phyloP scores from a whole-genome alignment of 2,113 vertebrate genomes.

The Cyprinodon brontotheroides region DNA sequence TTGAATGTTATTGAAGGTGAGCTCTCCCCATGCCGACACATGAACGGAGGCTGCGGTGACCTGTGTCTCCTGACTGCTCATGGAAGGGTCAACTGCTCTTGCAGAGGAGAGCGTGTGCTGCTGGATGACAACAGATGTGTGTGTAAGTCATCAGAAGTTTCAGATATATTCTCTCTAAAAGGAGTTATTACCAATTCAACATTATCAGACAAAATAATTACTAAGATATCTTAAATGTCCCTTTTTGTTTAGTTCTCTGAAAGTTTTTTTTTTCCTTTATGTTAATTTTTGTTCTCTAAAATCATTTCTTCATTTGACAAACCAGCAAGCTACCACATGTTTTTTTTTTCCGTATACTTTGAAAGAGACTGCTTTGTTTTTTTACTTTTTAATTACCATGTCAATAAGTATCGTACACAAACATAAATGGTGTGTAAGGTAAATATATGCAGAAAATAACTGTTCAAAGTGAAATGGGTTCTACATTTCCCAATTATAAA shows the following conservation, averaged over 20 bases:
- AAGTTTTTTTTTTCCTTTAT: not conserved
- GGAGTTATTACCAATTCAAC: not conserved
- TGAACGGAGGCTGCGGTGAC: constrained; percentile 95
- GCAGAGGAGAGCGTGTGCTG: constrained; percentile 90
- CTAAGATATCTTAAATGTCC: not conserved
- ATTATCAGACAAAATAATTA: not conserved
- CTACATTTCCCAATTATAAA: not conserved
- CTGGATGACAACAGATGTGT: constrained; percentile 97
- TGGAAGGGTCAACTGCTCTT: constrained; percentile 93
- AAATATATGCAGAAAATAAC: not conserved
- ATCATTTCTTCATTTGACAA: not conserved
- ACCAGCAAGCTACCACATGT: not conserved
- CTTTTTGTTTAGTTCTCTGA: not conserved
- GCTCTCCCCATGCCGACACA: constrained; percentile 88
- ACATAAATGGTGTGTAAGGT: not conserved
- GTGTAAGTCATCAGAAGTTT: constrained; percentile 85
- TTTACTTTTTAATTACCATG: not conserved
- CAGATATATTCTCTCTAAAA: constrained; percentile 6
- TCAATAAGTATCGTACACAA: not conserved
- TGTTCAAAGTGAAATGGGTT: not conserved
- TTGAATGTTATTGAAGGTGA: constrained; percentile 83
- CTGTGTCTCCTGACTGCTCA: constrained; percentile 91
- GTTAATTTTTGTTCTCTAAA: not conserved
- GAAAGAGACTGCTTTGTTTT: not conserved
- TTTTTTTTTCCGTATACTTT: not conserved